Base-by-base conservation (phyloP, 2,797 vertebrate genomes). In the Poecilia picta region DNA sequence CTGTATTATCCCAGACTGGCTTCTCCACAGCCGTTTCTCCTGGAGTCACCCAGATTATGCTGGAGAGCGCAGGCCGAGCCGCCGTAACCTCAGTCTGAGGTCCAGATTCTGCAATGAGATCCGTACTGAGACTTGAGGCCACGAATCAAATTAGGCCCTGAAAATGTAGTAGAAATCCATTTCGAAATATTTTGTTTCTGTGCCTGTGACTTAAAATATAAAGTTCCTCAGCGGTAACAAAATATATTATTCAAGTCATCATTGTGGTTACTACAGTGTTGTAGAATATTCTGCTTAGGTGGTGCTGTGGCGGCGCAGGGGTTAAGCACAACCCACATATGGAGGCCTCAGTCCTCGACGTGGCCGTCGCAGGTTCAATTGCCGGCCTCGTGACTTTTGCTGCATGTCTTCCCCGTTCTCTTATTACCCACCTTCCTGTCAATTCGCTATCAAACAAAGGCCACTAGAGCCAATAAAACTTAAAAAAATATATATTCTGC, bases 1-100 rank as follows among this genome's bases (percentile, higher is more conserved):
- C 47, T 83, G 76, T 82, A 78, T 80, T 81, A 77, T 59, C 66
- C 18, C 20, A 23, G 0, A 72, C 81, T 76, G 39, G 79, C 64
- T 79, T 81, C 78, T 79, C 53, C 49, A 68, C 76, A 20, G 72
- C 68, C 74, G 51, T 81, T 75, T 68, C 68, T 62, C 36, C 68
- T 85, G 43, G 36, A 57, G 75, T 77, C 0, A n/a, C 73, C 81
- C 11, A 36, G 72, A 75, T 75, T 33, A 45, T 28, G 75, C 39
- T 43, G 13, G 13, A 12, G 4, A 51, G 62, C 20, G 73, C 74
- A 75, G 43, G 16, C 25, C 36, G 72, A 46, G 12, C 84, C 57
- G 23, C 55, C 13, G 18, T 2, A 46, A 55, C 8, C 15, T 64
- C 41, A 11, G 18, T 15, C n/a, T 10, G 12, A 47, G n/a, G 77